Percentiles rank a stretch among this genome's conserved stretches.
Conservation (phyloP, 2,888 invertebrate genomes). For the Omphaloscelis lunosa region DNA sequence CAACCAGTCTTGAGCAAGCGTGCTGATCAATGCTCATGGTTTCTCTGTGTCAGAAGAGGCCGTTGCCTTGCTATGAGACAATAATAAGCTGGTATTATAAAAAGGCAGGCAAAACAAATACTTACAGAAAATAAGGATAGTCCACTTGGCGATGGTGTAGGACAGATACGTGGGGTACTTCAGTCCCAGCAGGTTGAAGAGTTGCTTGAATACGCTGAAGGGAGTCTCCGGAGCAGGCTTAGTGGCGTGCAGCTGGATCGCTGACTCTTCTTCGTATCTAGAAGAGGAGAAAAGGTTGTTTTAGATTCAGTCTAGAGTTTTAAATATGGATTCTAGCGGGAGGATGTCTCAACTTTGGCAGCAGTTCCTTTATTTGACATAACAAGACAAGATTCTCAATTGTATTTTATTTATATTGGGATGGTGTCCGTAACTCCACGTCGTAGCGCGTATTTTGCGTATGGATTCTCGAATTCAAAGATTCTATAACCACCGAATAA, state of each 20-base stretch:
- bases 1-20: not conserved
- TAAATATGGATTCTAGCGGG: not conserved
- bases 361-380: not conserved
- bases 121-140: conserved; percentile 84
- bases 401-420: not conserved
- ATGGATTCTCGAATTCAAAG: not conserved
- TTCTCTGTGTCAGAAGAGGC: not conserved
- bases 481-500: not conserved
- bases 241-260: conserved; percentile 72
- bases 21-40: not conserved
- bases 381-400: not conserved
- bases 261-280: conserved; percentile 84
- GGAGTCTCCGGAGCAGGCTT: conserved; percentile 79
- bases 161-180: conserved; percentile 93
- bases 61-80: not conserved
- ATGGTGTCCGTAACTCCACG: not conserved
- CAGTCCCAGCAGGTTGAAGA: conserved; percentile 93
- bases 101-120: conserved; percentile 29
- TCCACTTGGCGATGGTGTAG: conserved; percentile 92
- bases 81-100: not conserved
- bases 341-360: not conserved
- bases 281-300: not conserved
- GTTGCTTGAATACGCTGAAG: conserved; percentile 86
- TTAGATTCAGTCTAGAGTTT: not conserved
- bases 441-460: not conserved